A percentile compares a stretch with the other conserved stretches of the same genome.
Conservation (phyloP, 2,113 vertebrate species). For the Columba janthina region DNA sequence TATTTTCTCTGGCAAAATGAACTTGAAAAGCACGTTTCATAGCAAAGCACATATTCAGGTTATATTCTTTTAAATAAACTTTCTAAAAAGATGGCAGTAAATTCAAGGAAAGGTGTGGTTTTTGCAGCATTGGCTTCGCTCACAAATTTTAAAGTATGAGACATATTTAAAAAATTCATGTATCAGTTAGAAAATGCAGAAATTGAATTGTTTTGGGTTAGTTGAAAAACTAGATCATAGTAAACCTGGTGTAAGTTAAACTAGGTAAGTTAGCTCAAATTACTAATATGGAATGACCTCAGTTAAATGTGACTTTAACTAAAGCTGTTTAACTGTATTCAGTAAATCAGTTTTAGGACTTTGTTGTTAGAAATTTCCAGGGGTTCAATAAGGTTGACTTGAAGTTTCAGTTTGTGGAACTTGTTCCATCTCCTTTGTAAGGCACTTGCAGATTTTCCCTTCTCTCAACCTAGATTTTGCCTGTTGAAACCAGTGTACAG, state of each 20-base stretch:
- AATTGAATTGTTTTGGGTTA: background rate
- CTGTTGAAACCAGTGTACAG: background rate
- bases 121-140: background rate
- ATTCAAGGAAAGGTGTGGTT: slow-evolving; percentile 44
- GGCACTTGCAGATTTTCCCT: background rate
- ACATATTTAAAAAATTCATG: background rate
- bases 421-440: background rate
- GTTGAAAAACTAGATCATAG: background rate
- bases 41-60: slow-evolving; percentile 45
- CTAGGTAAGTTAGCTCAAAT: background rate
- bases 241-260: background rate
- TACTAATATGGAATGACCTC: background rate
- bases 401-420: background rate
- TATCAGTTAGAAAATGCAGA: background rate
- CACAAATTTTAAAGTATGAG: background rate
- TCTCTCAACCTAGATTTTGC: background rate
- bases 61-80: slow-evolving; percentile 55
- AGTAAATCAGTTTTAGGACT: background rate
- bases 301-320: background rate
- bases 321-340: background rate
- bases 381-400: background rate
- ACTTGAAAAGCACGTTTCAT: slow-evolving; percentile 6
- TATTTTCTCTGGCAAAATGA: slow-evolving; percentile 59
- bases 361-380: background rate
- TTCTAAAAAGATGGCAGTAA: slow-evolving; percentile 37